phyloP scores from a whole-genome alignment of 2,113 vertebrate genomes.

The Cynopterus brachyotis region DNA sequence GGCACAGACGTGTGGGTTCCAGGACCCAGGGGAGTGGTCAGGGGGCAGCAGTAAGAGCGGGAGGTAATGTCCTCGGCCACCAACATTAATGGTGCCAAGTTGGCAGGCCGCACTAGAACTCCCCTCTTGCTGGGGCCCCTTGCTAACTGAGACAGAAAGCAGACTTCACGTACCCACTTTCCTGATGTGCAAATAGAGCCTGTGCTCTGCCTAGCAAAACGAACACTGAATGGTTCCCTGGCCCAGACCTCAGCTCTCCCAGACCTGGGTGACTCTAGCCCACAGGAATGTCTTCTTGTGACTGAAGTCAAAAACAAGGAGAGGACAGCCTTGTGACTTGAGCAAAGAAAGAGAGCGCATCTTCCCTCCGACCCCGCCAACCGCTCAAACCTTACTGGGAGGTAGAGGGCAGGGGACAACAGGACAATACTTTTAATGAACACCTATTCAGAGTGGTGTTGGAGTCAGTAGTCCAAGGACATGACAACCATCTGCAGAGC shows the following conservation, averaged over 20 bases:
- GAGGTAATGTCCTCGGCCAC: not conserved
- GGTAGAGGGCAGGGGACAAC: not conserved
- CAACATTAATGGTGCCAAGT: not conserved
- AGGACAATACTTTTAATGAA: conserved; percentile 73
- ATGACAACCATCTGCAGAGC: conserved; percentile 18
- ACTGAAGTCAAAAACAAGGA: not conserved
- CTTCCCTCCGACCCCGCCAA: not conserved
- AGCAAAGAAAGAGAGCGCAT: not conserved
- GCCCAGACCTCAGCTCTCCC: not conserved
- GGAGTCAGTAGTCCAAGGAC: not conserved
- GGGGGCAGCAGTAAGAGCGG: not conserved
- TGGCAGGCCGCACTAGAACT: not conserved
- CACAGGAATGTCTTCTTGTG: not conserved
- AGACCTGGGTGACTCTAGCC: not conserved
- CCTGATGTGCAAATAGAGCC: not conserved
- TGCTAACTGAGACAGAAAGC: not conserved
- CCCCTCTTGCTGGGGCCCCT: not conserved
- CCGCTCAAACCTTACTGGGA: too few relatives aligned
- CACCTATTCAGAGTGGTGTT: not conserved
- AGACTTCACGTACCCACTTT: not conserved
- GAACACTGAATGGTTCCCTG: not conserved
- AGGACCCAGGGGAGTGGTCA: not conserved
- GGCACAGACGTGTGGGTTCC: not conserved
- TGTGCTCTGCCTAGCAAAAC: not conserved
- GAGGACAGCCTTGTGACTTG: not conserved